Evolutionary conservation across 1,140 invertebrate species (phyloP), one percentile per base, ranked within the genome.

Genomic region (Aporrectodea caliginosa): DNA sequence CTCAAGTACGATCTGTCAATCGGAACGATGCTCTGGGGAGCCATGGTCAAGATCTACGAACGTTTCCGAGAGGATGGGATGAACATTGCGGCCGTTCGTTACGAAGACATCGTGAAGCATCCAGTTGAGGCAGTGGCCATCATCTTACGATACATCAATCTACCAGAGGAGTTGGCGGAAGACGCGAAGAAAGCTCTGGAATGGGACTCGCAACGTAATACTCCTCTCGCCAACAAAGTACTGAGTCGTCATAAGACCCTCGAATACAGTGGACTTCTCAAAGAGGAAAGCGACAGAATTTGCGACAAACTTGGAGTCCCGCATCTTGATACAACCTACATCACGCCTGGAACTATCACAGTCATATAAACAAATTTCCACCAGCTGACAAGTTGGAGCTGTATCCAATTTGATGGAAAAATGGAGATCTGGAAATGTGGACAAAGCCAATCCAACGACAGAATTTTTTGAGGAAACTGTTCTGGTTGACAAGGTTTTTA

Each of bases 51-150:
- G 27, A 69, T 32, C 16, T 78, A 78, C 29, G 2, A 31, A 6
- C 22, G 35, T 6, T 73, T 72, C 30, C 22, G 31, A 29, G 29
- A 14, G 27, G 12, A 14, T 16, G 70, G 33, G 1, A 16, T 73
- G n/a, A 35, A 78, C 34, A 33, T 78, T 22, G 69, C 78, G 16
- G 78, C 78, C n/a, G 69, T 78, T 27, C 22, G 34, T 1, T 78
- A 78, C 34, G 78, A 78, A 31, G 78, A 78, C 35, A 27, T 78
- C 30, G 78, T 73, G 2, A 29, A 43, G 30, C 14, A 73, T 29
- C 2, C 69, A 1, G 70, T 1, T 29, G 16, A 73, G 12, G 69
- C 78, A n/a, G 16, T 73, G 6, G n/a, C 1, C 1, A 73, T 16
- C n/a, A 72, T 78, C 2, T 78, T 78, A 22, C 29, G 31, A 69